Conservation (phyloP, 2,113 vertebrate genomes). For the Corvus cornix region DNA sequence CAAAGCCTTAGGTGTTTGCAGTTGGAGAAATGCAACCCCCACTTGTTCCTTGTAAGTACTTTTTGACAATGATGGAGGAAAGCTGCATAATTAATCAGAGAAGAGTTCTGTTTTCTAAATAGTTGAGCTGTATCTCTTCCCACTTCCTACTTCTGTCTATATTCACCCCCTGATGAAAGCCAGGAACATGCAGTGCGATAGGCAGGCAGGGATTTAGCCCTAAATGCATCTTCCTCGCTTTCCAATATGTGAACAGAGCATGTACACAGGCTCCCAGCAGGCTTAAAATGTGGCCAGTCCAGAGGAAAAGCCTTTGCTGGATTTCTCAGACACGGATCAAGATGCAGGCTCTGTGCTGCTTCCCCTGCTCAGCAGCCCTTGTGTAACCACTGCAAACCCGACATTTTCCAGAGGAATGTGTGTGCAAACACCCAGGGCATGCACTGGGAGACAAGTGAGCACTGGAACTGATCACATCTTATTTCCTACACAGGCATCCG, state of each 20-base stretch:
- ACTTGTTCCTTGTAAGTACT: background rate
- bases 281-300: background rate
- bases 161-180: background rate
- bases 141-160: background rate
- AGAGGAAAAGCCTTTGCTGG: background rate
- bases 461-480: background rate
- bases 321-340: background rate
- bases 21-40: background rate
- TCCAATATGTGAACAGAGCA: background rate
- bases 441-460: background rate
- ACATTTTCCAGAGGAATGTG: background rate
- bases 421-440: background rate
- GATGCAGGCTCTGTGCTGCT: background rate
- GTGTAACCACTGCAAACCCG: background rate
- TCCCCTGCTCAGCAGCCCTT: background rate
- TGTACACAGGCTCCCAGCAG: background rate
- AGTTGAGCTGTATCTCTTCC: background rate
- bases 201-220: background rate
- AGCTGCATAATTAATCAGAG: background rate
- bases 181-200: background rate
- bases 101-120: background rate
- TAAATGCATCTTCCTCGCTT: background rate
- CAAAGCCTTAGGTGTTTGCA: background rate
- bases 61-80: background rate
- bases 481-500: background rate